Evolutionary conservation across 92 coral and sea anemone genomes (phyloP).

Genomic region (Phenganax subtilis): DNA sequence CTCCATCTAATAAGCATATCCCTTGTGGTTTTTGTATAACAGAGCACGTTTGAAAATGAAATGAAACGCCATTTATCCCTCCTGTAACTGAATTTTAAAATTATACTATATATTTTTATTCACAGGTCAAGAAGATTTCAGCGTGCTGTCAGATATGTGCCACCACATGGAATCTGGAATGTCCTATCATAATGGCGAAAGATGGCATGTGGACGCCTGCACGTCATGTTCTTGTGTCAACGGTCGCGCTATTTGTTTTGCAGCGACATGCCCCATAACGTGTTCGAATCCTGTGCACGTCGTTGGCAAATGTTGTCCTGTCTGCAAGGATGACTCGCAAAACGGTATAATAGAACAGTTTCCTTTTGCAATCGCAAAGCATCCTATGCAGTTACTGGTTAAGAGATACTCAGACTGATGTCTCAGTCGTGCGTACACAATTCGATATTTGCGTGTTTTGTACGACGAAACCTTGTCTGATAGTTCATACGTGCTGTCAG

Average conservation of each 20-base stretch:
- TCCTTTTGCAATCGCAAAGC: background rate
- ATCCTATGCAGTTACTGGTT: too few species aligned
- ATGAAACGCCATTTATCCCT: too few species aligned
- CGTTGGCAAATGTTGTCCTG: conserved; percentile 78
- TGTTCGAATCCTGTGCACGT: conserved; percentile 61
- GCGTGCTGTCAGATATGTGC: conserved; percentile 55
- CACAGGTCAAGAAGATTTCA: conserved; percentile 10
- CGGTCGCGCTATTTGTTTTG: conserved; percentile 66
- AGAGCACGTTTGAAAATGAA: too few species aligned
- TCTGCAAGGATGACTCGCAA: conserved; percentile 45
- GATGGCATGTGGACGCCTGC: conserved; percentile 96
- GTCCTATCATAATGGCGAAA: conserved; percentile 73
- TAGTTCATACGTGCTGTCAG: too few species aligned
- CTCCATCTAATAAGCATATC: too few species aligned
- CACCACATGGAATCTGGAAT: conserved; percentile 80
- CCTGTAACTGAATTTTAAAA: background rate
- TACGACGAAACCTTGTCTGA: too few species aligned
- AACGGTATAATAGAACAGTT: conserved; percentile 11
- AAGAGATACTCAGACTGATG: too few species aligned
- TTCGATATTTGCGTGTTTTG: background rate
- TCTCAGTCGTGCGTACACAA: background rate
- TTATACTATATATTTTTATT: background rate
- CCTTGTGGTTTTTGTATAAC: too few species aligned
- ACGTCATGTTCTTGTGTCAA: conserved; percentile 75
- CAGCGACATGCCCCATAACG: conserved; percentile 55